A percentile compares a stretch with the other conserved stretches of the same genome.
These are phyloP conservation scores for Paramuricea clavata DNA, from an alignment of 92 coral and sea anemone genomes.

Conservation along the genomic window DNA sequence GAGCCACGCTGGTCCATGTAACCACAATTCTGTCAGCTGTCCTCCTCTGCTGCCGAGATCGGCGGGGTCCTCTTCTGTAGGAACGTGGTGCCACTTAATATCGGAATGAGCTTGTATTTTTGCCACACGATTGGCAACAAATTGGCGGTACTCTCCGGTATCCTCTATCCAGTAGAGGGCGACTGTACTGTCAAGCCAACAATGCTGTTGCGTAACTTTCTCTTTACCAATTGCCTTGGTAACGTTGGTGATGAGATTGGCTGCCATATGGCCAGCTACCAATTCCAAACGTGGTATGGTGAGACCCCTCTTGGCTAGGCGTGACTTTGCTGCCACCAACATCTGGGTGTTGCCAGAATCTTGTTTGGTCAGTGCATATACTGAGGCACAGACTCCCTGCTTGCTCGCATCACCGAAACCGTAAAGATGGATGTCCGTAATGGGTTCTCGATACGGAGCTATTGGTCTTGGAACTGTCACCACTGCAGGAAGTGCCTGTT, in stretches of 20 bases:
- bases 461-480: background rate
- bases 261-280: background rate
- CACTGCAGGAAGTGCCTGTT: background rate
- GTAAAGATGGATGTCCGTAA: slow-evolving; percentile 21
- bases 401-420: background rate
- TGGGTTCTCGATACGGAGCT: background rate
- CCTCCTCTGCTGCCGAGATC: background rate
- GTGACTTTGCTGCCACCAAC: slow-evolving; percentile 17
- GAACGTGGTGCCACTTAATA: slow-evolving; percentile 9
- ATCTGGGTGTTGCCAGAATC: too few species aligned
- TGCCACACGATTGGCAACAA: background rate
- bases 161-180: slow-evolving; percentile 1
- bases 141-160: background rate
- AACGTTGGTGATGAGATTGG: background rate
- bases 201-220: background rate
- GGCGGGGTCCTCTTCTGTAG: background rate
- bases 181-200: slow-evolving; percentile 16
- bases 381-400: slow-evolving; percentile 14
- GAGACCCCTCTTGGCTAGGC: slow-evolving; percentile 4
- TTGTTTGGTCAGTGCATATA: slow-evolving; percentile 20
- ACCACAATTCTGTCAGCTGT: background rate
- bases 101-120: background rate
- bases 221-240: background rate
- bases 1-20: background rate
- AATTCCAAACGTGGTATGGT: background rate